phyloP scores from a whole-genome alignment of 2,113 vertebrate genomes.

The Leiothrix lutea region DNA sequence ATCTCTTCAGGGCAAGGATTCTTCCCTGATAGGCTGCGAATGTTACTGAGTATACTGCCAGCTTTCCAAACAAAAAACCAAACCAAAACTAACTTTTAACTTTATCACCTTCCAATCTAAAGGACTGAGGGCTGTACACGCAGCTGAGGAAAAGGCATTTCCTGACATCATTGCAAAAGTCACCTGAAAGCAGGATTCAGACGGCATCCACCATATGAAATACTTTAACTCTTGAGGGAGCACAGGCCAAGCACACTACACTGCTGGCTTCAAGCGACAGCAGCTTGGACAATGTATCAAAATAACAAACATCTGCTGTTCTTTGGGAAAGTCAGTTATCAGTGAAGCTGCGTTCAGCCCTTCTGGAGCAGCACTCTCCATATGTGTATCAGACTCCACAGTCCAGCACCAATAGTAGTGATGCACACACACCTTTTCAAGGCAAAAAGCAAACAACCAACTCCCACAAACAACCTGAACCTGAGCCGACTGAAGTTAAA shows the following conservation, averaged over 20 bases:
- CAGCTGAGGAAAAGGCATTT: background rate
- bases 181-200: background rate
- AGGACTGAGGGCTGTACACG: background rate
- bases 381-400: fast-evolving
- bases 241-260: background rate
- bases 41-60: background rate
- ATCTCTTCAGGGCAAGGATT: background rate
- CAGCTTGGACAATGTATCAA: background rate
- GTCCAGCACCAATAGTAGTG: fast-evolving
- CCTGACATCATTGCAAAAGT: background rate
- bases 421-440: background rate
- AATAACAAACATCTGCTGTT: background rate
- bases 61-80: background rate
- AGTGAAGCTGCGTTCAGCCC: background rate
- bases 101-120: background rate
- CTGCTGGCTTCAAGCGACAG: background rate
- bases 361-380: background rate
- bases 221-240: background rate
- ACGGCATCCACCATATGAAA: background rate
- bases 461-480: background rate
- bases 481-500: background rate
- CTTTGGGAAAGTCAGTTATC: background rate
- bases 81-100: background rate
- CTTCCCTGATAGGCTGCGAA: background rate
- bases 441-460: background rate